Evolutionary conservation across 2,888 invertebrate genomes (phyloP).

Genomic region (Cantharis rustica): DNA sequence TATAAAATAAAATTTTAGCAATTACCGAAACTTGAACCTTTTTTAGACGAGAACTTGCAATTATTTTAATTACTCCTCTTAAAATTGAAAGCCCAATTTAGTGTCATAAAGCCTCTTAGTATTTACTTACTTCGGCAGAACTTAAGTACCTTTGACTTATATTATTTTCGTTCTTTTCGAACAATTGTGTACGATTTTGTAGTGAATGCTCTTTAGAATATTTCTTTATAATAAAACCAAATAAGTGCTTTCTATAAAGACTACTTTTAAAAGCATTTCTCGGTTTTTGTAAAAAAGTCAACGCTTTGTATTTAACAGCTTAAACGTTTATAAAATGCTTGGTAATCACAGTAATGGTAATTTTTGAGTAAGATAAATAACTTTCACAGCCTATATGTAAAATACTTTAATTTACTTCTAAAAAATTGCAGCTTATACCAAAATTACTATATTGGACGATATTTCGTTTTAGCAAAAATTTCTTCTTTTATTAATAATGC

Average conservation of each 20-base stretch:
- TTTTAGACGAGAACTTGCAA: background rate
- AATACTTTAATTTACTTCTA: background rate
- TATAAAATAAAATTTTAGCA: background rate
- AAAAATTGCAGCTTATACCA: background rate
- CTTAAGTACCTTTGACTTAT: background rate
- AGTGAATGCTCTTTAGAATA: background rate
- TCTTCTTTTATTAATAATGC: no score
- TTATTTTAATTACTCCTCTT: background rate
- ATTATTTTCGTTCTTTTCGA: background rate
- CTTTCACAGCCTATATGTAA: background rate
- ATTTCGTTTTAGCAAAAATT: background rate
- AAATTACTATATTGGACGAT: background rate
- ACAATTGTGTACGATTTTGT: background rate
- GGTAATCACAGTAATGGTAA: background rate
- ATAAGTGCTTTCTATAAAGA: background rate
- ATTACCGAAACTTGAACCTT: background rate
- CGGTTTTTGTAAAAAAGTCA: background rate
- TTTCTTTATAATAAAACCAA: background rate
- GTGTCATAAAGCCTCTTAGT: background rate
- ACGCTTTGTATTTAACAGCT: background rate
- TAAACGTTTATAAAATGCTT: background rate
- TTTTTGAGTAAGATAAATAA: background rate
- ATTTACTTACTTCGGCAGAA: background rate
- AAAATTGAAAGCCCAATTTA: background rate
- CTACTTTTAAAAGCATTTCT: background rate